Conservation (phyloP, 2,113 vertebrate genomes). For the Gopherus evgoodei region DNA sequence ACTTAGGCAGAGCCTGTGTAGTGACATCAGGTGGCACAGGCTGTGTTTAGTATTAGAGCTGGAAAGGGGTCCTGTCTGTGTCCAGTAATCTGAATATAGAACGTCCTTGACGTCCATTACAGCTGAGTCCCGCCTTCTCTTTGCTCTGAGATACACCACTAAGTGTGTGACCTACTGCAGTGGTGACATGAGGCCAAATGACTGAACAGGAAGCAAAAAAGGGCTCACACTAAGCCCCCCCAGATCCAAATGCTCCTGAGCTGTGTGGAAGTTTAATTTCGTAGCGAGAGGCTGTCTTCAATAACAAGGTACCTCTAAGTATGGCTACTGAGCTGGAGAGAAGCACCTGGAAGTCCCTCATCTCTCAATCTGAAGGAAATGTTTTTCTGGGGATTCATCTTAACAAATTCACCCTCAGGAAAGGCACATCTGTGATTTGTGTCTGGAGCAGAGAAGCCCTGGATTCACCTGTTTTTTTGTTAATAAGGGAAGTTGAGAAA, state of each 20-base stretch:
- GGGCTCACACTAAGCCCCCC: not conserved
- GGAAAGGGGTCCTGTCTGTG: not conserved
- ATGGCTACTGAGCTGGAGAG: not conserved
- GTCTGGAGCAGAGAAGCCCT: not conserved
- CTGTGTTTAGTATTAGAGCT: not conserved
- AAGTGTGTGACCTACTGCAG: not conserved
- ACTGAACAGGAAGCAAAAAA: not conserved
- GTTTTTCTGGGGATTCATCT: not conserved
- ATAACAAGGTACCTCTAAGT: not conserved
- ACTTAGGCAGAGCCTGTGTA: not conserved
- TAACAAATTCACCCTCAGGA: rapidly evolving
- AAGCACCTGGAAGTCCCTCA: rapidly evolving
- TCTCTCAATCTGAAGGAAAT: not conserved
- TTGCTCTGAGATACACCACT: not conserved
- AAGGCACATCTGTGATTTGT: rapidly evolving
- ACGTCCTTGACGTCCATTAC: not conserved
- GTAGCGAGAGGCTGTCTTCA: not conserved
- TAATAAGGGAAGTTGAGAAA: not conserved
- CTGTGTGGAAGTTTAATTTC: not conserved
- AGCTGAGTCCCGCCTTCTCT: not conserved
- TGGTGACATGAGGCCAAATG: not conserved
- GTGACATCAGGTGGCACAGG: not conserved
- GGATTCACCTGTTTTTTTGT: not conserved
- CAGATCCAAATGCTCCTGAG: not conserved
- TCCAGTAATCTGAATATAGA: not conserved